Evolutionary conservation across 2,888 invertebrate genomes (phyloP).

Genomic region (Drosophila pseudotakahashii): DNA sequence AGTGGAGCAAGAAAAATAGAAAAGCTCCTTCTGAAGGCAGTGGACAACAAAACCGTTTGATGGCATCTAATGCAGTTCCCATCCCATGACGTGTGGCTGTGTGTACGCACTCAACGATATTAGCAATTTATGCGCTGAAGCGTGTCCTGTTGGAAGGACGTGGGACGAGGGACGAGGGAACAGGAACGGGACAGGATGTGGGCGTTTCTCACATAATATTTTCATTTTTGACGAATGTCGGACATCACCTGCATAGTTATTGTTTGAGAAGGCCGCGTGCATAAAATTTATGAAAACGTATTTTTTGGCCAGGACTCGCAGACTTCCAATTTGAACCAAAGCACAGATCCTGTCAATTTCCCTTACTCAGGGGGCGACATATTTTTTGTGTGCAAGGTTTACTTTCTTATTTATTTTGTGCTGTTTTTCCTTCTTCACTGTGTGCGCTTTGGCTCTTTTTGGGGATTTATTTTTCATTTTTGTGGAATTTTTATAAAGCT

Average conservation of each 20-base stretch:
- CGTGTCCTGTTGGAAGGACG: slow-evolving; percentile 44
- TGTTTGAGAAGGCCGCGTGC: slow-evolving; percentile 42
- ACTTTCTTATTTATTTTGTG: slow-evolving; percentile 28
- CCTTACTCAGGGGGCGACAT: slow-evolving; percentile 28
- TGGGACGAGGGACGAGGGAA: neutral
- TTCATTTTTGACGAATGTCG: slow-evolving; percentile 64
- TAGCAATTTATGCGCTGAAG: slow-evolving; percentile 74
- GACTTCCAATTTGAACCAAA: neutral
- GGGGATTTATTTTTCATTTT: slow-evolving; percentile 71
- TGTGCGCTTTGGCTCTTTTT: slow-evolving; percentile 51
- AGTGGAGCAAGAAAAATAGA: neutral
- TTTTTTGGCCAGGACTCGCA: slow-evolving; percentile 17
- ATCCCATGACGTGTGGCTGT: slow-evolving; percentile 20
- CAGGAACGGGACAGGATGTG: slow-evolving; percentile 18
- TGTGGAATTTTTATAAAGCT: slow-evolving; percentile 64
- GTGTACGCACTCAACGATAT: slow-evolving; percentile 66
- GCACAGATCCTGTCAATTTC: slow-evolving; percentile 9
- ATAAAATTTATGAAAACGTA: slow-evolving; percentile 67
- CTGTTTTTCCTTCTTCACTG: slow-evolving; percentile 23
- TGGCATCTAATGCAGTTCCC: slow-evolving; percentile 57
- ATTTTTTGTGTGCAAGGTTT: slow-evolving; percentile 25
- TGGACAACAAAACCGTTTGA: slow-evolving; percentile 50
- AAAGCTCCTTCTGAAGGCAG: slow-evolving; percentile 17
- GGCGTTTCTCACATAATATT: slow-evolving; percentile 31
- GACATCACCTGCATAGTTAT: slow-evolving; percentile 61